Conservation (phyloP, 64 coral and sea anemone species). For the Montipora efflorescens region DNA sequence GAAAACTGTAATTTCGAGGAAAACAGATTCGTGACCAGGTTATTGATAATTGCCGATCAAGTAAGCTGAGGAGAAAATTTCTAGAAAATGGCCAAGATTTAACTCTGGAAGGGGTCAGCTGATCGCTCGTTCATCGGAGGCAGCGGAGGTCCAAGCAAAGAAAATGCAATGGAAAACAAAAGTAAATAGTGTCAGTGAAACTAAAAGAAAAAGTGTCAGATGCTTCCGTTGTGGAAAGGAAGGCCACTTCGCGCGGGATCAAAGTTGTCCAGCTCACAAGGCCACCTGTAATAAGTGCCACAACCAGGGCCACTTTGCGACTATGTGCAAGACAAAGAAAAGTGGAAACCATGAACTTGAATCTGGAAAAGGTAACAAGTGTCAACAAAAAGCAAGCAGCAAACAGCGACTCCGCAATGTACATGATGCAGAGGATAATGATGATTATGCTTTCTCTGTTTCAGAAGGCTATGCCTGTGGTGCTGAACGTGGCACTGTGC, state of each 20-base stretch:
- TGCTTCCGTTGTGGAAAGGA: slow-evolving; percentile 15
- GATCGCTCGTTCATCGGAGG: background rate
- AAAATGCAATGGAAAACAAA: background rate
- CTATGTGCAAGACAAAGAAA: slow-evolving; percentile 31
- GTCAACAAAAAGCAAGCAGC: too few relatives aligned
- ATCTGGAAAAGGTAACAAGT: background rate
- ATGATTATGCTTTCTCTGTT: too few relatives aligned
- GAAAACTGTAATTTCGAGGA: too few relatives aligned
- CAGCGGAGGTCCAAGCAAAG: background rate
- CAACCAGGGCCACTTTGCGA: slow-evolving; percentile 37
- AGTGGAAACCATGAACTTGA: background rate
- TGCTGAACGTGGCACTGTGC: background rate
- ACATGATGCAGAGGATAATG: too few relatives aligned
- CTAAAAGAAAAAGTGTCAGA: background rate
- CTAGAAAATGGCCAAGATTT: background rate
- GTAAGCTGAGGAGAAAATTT: background rate
- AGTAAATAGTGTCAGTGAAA: background rate
- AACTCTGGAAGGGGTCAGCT: background rate
- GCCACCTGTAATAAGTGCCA: background rate
- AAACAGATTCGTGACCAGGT: slow-evolving; percentile 16
- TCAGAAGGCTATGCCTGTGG: background rate
- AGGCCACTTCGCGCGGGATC: slow-evolving; percentile 43
- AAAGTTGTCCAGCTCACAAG: slow-evolving; percentile 43
- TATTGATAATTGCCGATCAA: background rate
- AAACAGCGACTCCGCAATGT: too few relatives aligned